Percentiles rank a stretch among this genome's conserved stretches.
phyloP scores from a whole-genome alignment of 2,797 vertebrate species.

The Enteromius paludinosus region DNA sequence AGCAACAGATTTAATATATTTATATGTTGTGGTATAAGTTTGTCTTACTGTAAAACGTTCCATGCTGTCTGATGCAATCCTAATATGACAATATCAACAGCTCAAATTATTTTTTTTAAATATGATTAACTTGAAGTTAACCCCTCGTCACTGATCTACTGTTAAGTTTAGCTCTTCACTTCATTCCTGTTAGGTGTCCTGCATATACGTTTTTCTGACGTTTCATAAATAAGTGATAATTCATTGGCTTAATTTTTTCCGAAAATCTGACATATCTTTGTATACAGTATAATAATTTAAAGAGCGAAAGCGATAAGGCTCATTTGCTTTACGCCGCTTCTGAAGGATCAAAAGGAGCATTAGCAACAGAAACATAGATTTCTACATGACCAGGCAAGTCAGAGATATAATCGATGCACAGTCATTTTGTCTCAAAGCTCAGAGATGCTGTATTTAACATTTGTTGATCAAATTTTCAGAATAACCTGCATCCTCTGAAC shows the following conservation, averaged over 20 bases:
- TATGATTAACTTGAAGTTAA: not conserved
- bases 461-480: slow-evolving; percentile 30
- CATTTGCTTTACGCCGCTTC: not conserved
- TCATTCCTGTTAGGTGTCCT: not conserved
- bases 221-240: slow-evolving; percentile 4
- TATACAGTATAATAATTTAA: not conserved
- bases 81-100: not conserved
- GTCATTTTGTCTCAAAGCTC: slow-evolving; percentile 13
- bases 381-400: not conserved
- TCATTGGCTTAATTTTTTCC: not conserved
- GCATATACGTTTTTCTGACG: not conserved
- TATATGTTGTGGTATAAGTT: not conserved
- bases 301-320: not conserved
- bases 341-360: not conserved
- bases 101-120: not conserved
- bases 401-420: not conserved
- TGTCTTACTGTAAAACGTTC: not conserved
- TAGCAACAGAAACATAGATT: not conserved
- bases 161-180: not conserved
- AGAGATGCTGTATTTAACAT: slow-evolving; percentile 13
- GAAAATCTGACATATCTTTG: not conserved
- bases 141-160: not conserved
- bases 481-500: slow-evolving; percentile 37
- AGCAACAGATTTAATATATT: not conserved
- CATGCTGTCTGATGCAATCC: not conserved